Evolutionary conservation across 2,888 invertebrate genomes (phyloP).

Genomic region (Marasmarcha lunaedactyla): DNA sequence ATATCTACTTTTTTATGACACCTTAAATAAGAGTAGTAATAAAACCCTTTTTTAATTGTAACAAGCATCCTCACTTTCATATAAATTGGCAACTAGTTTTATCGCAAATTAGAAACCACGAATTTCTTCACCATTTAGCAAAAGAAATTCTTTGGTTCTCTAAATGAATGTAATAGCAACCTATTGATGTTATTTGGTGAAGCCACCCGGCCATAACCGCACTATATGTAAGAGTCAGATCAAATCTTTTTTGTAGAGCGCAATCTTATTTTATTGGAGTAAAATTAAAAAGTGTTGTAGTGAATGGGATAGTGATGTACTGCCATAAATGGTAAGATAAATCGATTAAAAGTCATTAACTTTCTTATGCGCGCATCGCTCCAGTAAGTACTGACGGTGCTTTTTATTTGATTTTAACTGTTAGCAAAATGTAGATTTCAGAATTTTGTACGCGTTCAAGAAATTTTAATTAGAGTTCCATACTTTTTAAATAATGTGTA

Average conservation of each 20-base stretch:
- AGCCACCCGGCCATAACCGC: constrained; percentile 17
- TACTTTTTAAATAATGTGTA: no score
- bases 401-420: constrained; percentile 2
- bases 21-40: no score
- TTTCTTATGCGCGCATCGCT: constrained; percentile 29
- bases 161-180: constrained; percentile 18
- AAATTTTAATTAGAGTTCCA: neutral
- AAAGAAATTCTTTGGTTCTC: neutral
- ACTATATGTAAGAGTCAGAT: neutral
- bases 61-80: no score
- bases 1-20: no score
- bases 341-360: constrained; percentile 54
- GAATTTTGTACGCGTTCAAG: constrained; percentile 1
- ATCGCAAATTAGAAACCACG: constrained; percentile 1
- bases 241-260: no score
- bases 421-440: neutral
- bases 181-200: constrained; percentile 24
- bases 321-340: constrained; percentile 15
- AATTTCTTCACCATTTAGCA: neutral
- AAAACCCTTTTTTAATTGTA: no score
- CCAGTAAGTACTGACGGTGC: constrained; percentile 19
- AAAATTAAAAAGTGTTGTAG: no score
- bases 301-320: no score
- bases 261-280: no score
- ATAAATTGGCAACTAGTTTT: no score